Conservation (phyloP, 1,140 invertebrate genomes). For the fruit fly (Drosophila melanogaster) region DNA sequence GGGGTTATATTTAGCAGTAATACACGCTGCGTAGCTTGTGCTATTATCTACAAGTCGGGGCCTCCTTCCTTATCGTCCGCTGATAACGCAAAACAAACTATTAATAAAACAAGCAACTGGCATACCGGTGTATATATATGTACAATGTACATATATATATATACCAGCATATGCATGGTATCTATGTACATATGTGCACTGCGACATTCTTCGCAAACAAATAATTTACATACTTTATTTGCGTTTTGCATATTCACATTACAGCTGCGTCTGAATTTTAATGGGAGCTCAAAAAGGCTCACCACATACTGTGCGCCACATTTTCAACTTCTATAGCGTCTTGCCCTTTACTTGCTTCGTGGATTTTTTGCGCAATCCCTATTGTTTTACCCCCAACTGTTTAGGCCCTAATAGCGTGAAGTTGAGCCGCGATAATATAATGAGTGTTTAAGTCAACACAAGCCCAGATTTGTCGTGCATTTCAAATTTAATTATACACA, state of each 20-base stretch:
- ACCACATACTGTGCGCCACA: neutral
- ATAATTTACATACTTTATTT: slow-evolving; percentile 5
- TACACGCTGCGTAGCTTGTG: slow-evolving; percentile 1
- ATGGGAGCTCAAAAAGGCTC: slow-evolving; percentile 1
- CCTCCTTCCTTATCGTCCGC: slow-evolving; percentile 21
- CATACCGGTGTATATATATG: neutral
- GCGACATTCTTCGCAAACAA: slow-evolving; percentile 5
- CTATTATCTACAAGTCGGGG: slow-evolving; percentile 14
- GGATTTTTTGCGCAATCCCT: neutral
- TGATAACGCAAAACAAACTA: slow-evolving; percentile 27
- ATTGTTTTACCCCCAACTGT: neutral
- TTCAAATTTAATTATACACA: slow-evolving; percentile 22
- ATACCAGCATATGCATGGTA: neutral
- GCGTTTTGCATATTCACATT: slow-evolving; percentile 7
- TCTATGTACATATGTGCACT: neutral
- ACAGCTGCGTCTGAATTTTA: slow-evolving; percentile 6
- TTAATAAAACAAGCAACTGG: slow-evolving; percentile 6
- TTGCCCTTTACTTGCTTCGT: neutral
- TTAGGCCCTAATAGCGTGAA: neutral
- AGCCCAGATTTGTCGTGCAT: slow-evolving; percentile 13
- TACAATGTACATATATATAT: neutral
- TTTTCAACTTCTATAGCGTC: neutral
- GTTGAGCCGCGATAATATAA: slow-evolving; percentile 10
- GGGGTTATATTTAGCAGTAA: slow-evolving; percentile 11
- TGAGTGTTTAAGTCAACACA: slow-evolving; percentile 1